Base-by-base conservation (phyloP, 2,888 invertebrate species). In the Anarsia innoxiella region DNA sequence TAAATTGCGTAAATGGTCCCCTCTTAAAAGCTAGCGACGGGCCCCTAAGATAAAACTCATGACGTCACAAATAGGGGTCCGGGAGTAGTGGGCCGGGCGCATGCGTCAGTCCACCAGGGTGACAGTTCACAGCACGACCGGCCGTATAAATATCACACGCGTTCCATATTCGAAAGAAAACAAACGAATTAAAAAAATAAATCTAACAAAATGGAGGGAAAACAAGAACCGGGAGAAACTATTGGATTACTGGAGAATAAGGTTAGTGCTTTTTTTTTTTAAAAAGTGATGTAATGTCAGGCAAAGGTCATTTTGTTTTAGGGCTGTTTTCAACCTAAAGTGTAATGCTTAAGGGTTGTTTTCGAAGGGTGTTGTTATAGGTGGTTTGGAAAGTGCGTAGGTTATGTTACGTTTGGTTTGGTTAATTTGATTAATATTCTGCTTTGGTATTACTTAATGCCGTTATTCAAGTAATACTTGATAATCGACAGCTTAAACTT, bases 231-330 rank as follows among this genome's bases (percentile, higher is more conserved):
- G 0, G 66, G 66, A 0, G 83, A 84, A 49, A 80, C 66, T 2
- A 75, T 83, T 30, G 67, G 70, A 36, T 51, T 84, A 13, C 55
- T 84, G 28, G 76, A 80, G 12, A 73, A 73, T 55, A 82, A 79
- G 76, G 83, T 83, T 53, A 58, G 80, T 58, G 32, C 11, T 25
- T 35, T 48, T 49, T 50, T 48, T 47, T 37, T 44, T 50, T 40
- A 28, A 23, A 12, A 38, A 46, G 48, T 62, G 56, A 58, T 54
- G 57, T 62, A 74, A 74, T 72, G 71, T 72, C 70, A 70, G 43
- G 42, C 49, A 61, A 70, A 80, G 82, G 80, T 78, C 76, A 68
- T 44, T 37, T 32, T 12, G n/a, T 4, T 12, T 51, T 40, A 39
- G 47, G 54, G 54, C 45, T 39, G 49, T 44, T 50, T 45, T 49